A percentile compares a stretch with the other conserved stretches of the same genome.
Conservation (phyloP, 2,113 vertebrate species). For the Sprattus sprattus region DNA sequence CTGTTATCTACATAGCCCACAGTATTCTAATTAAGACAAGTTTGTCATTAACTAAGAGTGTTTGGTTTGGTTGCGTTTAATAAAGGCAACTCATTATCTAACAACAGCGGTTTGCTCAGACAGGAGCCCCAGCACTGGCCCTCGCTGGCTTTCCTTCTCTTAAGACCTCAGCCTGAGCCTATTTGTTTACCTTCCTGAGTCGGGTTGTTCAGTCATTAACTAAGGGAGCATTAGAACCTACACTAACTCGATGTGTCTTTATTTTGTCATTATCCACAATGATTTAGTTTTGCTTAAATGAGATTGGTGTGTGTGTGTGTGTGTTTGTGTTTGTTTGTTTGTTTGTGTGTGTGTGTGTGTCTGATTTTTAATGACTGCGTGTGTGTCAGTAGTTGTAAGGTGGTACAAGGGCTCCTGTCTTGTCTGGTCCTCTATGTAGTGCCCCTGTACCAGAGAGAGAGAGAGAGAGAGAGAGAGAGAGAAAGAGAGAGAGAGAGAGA, state of each 20-base stretch:
- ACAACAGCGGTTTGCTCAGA: slow-evolving; percentile 19
- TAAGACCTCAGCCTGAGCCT: neutral
- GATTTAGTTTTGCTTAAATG: neutral
- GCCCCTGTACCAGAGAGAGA: neutral
- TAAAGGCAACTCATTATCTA: slow-evolving; percentile 42
- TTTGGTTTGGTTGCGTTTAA: slow-evolving; percentile 48
- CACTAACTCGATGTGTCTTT: neutral
- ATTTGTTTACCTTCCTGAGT: neutral
- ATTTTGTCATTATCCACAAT: neutral
- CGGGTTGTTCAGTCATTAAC: neutral
- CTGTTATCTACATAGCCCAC: slow-evolving; percentile 51
- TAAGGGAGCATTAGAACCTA: neutral
- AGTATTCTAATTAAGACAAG: slow-evolving; percentile 52
- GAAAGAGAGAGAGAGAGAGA: neutral
- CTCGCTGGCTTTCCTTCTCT: neutral
- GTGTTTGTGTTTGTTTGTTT: neutral
- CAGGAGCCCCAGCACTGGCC: neutral
- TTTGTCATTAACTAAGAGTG: slow-evolving; percentile 53
- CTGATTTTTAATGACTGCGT: neutral
- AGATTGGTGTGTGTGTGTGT: neutral
- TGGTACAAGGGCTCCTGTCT: neutral
- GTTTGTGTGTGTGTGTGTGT: slow-evolving; percentile 2
- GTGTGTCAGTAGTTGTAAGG: neutral
- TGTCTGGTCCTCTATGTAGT: neutral
- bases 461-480: neutral